Base-by-base conservation (phyloP, 2,888 invertebrate genomes). In the Acronicta alni region DNA sequence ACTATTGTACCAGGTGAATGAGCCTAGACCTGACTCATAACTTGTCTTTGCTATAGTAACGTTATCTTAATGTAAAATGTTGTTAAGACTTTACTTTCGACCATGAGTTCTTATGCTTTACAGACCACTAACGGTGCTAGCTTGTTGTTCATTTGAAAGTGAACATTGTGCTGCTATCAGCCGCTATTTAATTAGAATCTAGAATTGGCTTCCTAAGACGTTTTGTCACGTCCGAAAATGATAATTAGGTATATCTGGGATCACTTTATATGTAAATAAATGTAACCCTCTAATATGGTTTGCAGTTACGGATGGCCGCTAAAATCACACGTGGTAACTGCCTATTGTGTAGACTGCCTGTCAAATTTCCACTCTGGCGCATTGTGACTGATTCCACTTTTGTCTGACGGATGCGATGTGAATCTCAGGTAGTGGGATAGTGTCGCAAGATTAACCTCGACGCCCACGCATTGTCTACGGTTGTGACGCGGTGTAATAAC, bases 381-480 rank as follows among this genome's bases (percentile, higher is more conserved):
- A 26, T 44, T 35, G 47, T 16, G 43, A n/a, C 46, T 67, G 44
- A 46, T 10, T 44, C 14, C 45, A 63, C 6, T 65, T 66, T 69
- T 26, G 55, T 47, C n/a, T 58, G 57, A n/a, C 42, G 30, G 45
- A 23, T 60, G 49, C 2, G 51, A 23, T 66, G 47, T 56, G 74
- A 70, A 70, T 75, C 66, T 77, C 63, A 66, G 67, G 63, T 61
- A 72, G 62, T 68, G 63, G 59, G 55, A 65, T 72, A 77, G 71
- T 82, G 75, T 77, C 72, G 82, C 76, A 79, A 82, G 75, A 71
- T 61, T 65, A 72, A 74, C 81, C 76, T 79, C 76, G 71, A 63
- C 80, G 72, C 77, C 79, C 64, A 78, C 80, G 73, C 73, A 76
- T 77, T 82, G 81, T 83, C 71, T 57, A 47, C 30, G 62, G 48